Percentiles rank a stretch among this genome's conserved stretches.
Evolutionary conservation across 2,888 invertebrate species (phyloP).

Genomic region (Ganaspis brasiliensis): DNA sequence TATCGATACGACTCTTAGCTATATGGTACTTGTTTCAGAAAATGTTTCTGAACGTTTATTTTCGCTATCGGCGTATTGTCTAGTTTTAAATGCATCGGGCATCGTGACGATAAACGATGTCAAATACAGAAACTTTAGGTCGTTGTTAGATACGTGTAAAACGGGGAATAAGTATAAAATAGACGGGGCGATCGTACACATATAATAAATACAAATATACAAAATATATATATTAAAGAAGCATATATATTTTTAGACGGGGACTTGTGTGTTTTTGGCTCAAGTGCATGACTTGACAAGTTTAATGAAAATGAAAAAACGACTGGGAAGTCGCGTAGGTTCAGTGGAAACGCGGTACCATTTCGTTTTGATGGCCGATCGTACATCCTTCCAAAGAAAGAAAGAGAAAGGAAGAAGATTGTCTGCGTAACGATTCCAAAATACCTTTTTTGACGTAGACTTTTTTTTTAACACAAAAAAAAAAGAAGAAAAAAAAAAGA

Average conservation of each 20-base stretch:
- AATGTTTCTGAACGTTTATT: constrained; percentile 68
- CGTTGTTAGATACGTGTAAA: constrained; percentile 63
- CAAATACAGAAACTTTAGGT: constrained; percentile 53
- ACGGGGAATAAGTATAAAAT: constrained; percentile 59
- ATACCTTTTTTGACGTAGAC: constrained; percentile 17
- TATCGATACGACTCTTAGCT: constrained; percentile 78
- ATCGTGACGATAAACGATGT: constrained; percentile 55
- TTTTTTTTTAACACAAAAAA: too few relatives aligned
- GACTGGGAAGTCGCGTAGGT: constrained; percentile 51
- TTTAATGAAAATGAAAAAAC: constrained; percentile 54
- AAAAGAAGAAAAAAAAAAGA: constrained; percentile 34
- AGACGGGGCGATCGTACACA: constrained; percentile 61
- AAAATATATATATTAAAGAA: constrained; percentile 61
- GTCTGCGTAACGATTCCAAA: constrained; percentile 49
- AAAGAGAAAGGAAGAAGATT: constrained; percentile 21
- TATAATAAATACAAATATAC: constrained; percentile 61
- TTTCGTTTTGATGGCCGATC: constrained; percentile 62
- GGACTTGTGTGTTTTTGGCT: constrained; percentile 70
- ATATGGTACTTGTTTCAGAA: constrained; percentile 72
- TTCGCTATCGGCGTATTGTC: constrained; percentile 73
- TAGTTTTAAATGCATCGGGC: constrained; percentile 60
- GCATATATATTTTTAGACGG: constrained; percentile 73
- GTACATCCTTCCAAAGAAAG: constrained; percentile 42
- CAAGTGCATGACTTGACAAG: constrained; percentile 40
- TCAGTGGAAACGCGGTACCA: constrained; percentile 62